Evolutionary conservation across 35 echinoderm and acorn worm species (phyloP).

Genomic region (Patiria miniata): DNA sequence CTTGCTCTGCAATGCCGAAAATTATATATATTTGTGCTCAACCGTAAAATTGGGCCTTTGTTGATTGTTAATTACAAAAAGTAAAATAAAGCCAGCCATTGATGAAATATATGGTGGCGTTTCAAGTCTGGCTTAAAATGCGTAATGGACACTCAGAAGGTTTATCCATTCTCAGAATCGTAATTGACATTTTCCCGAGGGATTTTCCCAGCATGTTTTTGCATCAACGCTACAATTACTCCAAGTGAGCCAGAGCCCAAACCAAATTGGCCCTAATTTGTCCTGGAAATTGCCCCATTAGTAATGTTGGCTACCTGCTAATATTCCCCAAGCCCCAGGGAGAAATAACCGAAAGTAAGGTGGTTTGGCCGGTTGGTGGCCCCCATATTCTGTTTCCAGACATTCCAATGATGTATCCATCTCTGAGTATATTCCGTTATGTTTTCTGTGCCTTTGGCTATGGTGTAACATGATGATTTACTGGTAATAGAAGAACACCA

Average conservation of each 20-base stretch:
- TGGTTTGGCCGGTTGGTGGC: neutral
- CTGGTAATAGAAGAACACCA: neutral
- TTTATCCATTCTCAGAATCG: no score
- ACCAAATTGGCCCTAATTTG: conserved; percentile 13
- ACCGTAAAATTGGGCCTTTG: no score
- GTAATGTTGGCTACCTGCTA: neutral
- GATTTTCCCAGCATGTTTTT: no score
- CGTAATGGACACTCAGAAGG: no score
- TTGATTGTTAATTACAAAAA: no score
- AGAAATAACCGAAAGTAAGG: neutral
- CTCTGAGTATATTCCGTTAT: neutral
- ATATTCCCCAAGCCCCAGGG: neutral
- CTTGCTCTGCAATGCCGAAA: no score
- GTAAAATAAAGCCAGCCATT: no score
- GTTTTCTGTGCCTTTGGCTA: neutral
- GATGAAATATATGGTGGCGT: no score
- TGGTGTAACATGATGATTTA: neutral
- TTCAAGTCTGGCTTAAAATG: no score
- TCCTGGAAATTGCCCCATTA: conserved; percentile 27
- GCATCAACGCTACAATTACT: neutral
- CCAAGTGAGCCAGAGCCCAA: neutral
- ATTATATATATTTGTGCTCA: no score
- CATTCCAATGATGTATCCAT: neutral
- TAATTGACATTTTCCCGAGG: no score
- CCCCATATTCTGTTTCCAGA: neutral